A percentile compares a stretch with the other conserved stretches of the same genome.
These are phyloP conservation scores for Leucophora obtusa DNA, from an alignment of 2,888 invertebrate species.

Conservation along the genomic window DNA sequence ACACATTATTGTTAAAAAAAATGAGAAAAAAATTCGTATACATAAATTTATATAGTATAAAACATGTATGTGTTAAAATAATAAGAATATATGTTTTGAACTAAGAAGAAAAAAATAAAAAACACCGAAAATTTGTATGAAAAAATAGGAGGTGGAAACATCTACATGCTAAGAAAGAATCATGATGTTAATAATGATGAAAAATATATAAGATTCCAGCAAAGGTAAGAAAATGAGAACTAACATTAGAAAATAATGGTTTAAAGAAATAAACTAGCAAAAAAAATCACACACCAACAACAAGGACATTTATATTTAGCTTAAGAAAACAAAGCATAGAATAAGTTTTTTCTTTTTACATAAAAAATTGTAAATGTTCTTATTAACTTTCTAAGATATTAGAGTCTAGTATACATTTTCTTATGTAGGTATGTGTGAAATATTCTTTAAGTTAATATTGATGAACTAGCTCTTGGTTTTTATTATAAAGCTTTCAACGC, in stretches of 20 bases:
- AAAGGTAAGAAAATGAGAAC: conserved; percentile 44
- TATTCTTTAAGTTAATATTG: conserved; percentile 66
- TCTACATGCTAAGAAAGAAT: background rate
- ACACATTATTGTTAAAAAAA: conserved; percentile 51
- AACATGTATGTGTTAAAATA: conserved; percentile 6
- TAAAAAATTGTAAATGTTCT: background rate
- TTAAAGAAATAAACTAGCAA: background rate
- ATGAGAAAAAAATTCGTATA: background rate
- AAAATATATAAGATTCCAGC: conserved; percentile 42
- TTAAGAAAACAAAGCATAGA: background rate
- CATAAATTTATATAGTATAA: conserved; percentile 25
- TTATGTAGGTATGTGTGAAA: background rate
- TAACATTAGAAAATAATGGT: conserved; percentile 31
- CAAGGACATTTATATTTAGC: background rate
- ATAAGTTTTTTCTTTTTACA: background rate
- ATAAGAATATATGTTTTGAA: background rate
- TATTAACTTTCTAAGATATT: background rate
- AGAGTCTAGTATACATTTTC: background rate
- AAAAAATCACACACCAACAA: background rate
- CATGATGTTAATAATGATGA: conserved; percentile 48
- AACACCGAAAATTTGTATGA: background rate
- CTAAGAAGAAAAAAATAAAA: background rate
- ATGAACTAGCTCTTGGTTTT: conserved; percentile 66
- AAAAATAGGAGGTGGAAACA: background rate
- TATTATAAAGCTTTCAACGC: conserved; percentile 41